Conservation (phyloP, 2,113 vertebrate species). For the Epinephelus lanceolatus region DNA sequence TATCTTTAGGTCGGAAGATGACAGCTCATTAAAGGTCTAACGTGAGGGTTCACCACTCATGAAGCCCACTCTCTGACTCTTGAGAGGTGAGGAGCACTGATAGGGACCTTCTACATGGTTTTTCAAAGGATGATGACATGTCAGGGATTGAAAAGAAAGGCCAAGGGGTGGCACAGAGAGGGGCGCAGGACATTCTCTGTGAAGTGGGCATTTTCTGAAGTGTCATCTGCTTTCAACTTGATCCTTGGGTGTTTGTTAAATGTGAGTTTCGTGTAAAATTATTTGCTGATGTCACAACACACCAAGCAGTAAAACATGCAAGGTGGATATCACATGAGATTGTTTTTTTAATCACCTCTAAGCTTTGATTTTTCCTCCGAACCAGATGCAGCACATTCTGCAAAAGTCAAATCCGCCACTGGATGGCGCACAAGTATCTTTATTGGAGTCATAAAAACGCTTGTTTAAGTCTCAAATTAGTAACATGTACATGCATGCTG, state of each 20-base stretch:
- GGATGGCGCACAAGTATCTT: conserved; percentile 82
- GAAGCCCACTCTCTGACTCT: conserved; percentile 60
- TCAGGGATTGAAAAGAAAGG: conserved; percentile 64
- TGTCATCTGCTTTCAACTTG: conserved; percentile 24
- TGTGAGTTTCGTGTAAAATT: not conserved
- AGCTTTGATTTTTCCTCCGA: not conserved
- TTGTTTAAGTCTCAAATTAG: conserved; percentile 64
- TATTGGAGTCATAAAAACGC: conserved; percentile 43
- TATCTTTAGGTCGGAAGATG: conserved; percentile 63
- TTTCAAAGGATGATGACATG: conserved; percentile 69
- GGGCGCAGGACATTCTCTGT: conserved; percentile 39
- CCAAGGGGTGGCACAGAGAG: conserved; percentile 39
- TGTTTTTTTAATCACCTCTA: conserved; percentile 9
- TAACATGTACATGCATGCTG: conserved; percentile 61
- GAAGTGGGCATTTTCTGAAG: conserved; percentile 53
- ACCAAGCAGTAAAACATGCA: not conserved
- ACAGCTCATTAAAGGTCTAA: conserved; percentile 80
- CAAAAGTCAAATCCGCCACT: conserved; percentile 66
- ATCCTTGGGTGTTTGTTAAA: conserved; percentile 14
- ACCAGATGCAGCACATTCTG: conserved; percentile 2
- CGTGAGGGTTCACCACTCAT: conserved; percentile 65
- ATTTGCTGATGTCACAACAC: not conserved
- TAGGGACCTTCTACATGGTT: conserved; percentile 52
- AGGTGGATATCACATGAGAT: not conserved
- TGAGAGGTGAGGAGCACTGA: conserved; percentile 57